Percentiles rank a stretch among this genome's conserved stretches.
Evolutionary conservation across 1,140 invertebrate genomes (phyloP).

Genomic region (Magallana ariakensis): DNA sequence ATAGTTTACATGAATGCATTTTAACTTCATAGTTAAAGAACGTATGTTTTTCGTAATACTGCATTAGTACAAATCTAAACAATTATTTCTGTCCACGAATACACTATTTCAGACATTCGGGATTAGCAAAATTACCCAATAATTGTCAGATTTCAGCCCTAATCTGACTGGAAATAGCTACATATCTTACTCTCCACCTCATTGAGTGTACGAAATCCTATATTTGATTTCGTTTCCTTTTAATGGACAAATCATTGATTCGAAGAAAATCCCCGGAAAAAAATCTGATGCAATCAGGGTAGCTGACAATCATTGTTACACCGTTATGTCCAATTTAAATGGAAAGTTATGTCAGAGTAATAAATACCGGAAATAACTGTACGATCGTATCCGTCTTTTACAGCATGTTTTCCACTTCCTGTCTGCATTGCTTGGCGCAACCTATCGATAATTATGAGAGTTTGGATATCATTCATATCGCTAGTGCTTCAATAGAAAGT

Average conservation of each 20-base stretch:
- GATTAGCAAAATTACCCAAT: neutral
- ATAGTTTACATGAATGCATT: too few species aligned
- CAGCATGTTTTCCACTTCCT: constrained; percentile 13
- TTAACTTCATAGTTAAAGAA: too few species aligned
- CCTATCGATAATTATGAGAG: too few species aligned
- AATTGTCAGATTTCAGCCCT: neutral
- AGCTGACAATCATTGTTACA: constrained; percentile 8
- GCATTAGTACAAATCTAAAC: too few species aligned
- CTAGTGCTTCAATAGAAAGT: too few species aligned
- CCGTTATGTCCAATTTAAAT: constrained; percentile 6
- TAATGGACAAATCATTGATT: neutral
- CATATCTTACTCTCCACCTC: neutral
- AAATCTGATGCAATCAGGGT: constrained; percentile 1
- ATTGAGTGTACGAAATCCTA: constrained; percentile 15
- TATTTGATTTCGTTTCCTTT: constrained; percentile 8
- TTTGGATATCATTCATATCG: too few species aligned
- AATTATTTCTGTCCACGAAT: neutral
- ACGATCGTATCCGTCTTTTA: neutral
- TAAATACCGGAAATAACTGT: constrained; percentile 32
- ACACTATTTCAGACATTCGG: neutral
- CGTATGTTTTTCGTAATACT: too few species aligned
- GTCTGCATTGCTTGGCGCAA: neutral
- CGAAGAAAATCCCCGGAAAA: neutral
- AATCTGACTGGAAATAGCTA: constrained; percentile 2
- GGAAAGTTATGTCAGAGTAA: constrained; percentile 11